Evolutionary conservation across 2,113 vertebrate genomes (phyloP), one percentile per base, ranked within the genome.

Genomic region (Thamnophis sirtalis): DNA sequence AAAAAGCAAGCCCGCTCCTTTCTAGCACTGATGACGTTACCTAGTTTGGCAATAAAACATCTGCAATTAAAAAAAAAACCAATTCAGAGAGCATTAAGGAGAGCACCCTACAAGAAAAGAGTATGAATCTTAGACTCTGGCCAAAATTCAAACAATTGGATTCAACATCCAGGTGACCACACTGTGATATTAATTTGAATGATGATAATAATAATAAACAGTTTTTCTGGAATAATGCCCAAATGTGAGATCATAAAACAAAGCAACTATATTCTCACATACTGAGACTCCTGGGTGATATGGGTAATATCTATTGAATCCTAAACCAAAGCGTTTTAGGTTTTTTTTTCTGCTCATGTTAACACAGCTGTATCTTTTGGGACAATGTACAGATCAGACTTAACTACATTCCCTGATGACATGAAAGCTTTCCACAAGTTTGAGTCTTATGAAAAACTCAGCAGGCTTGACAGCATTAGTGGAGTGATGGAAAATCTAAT

Each of bases 401-500:
- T 91, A 87, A 63, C 93, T 85, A 91, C 21, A 2, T 2, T 53
- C 28, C 80, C 50, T 68, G 51, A 21, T 2, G 13, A 58, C 21
- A 91, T 38, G 33, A 3, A 88, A 91, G 50, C 93, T 48, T 9
- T 88, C 93, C 50, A 84, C 5, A 28, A 51, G 53, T 26, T 92
- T 53, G 87, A 91, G 93, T 33, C 26, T 88, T 93, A 93, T 60
- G 84, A 94, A 86, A 91, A 88, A 84, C 11, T 92, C 43, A 91
- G 55, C 86, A 92, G 9, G 24, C 4, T 24, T 86, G 51, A 93
- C 50, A 84, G 58, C 43, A 84, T 55, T 84, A 68, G 50, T 15
- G 60, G 48, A 95, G 93, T 50, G 15, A 95, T 56, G 13, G 33
- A 91, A 95, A 94, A 90, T n/a, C 9, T 80, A 93, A 92, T 92